Evolutionary conservation across 2,888 invertebrate species (phyloP).

Genomic region (Boloria selene): DNA sequence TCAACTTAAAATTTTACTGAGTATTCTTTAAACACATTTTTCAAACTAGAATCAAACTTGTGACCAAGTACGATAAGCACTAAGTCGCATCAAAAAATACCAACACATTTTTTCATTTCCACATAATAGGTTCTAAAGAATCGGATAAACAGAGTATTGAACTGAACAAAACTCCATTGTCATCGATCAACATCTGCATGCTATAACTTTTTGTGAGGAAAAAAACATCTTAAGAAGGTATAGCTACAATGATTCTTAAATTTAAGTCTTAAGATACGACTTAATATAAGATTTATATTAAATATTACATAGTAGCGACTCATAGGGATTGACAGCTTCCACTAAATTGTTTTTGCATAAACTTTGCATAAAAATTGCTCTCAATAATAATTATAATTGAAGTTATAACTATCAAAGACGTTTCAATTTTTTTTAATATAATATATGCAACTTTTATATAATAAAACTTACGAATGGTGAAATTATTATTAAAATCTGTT

Average conservation of each 20-base stretch:
- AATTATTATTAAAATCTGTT: background rate
- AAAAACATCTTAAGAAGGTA: constrained; percentile 50
- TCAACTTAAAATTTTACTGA: too few relatives aligned
- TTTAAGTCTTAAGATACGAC: constrained; percentile 49
- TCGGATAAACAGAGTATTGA: constrained; percentile 34
- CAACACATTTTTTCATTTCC: constrained; percentile 13
- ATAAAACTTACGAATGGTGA: too few relatives aligned
- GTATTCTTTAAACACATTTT: background rate
- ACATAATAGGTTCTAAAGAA: constrained; percentile 20
- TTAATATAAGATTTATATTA: background rate
- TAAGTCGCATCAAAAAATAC: constrained; percentile 9
- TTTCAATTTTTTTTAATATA: too few relatives aligned
- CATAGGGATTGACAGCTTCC: too few relatives aligned
- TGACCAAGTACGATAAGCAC: constrained; percentile 1
- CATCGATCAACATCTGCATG: constrained; percentile 57
- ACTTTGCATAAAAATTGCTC: too few relatives aligned
- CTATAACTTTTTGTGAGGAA: constrained; percentile 46
- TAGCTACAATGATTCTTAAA: constrained; percentile 50
- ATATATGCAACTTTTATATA: too few relatives aligned
- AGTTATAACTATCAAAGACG: too few relatives aligned
- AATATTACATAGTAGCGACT: background rate
- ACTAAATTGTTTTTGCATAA: too few relatives aligned
- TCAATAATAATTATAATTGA: too few relatives aligned
- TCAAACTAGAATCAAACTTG: background rate
- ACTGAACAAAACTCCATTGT: constrained; percentile 47